phyloP scores from a whole-genome alignment of 2,888 invertebrate species.

The Rhagium mordax region DNA sequence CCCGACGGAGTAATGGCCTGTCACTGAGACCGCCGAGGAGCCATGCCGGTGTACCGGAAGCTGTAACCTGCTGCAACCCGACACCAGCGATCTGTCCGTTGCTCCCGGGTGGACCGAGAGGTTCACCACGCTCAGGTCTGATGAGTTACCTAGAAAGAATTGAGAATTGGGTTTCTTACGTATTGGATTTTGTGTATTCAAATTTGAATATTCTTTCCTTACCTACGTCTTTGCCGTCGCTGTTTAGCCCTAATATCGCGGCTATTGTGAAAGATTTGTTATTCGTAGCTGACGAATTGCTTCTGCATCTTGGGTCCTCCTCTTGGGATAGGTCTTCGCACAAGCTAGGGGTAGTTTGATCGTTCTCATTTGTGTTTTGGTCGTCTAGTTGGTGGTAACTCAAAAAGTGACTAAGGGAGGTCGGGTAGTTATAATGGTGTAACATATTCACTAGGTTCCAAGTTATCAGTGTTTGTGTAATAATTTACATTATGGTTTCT shows the following conservation, averaged over 20 bases:
- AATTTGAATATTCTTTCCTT: no score
- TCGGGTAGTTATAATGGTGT: constrained; percentile 68
- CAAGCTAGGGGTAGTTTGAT: constrained; percentile 58
- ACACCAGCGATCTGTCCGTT: constrained; percentile 57
- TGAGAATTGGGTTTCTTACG: no score
- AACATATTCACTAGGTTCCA: constrained; percentile 64
- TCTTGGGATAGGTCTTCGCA: constrained; percentile 64
- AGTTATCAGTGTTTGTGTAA: neutral
- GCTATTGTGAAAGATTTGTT: constrained; percentile 87
- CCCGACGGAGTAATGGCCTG: constrained; percentile 58
- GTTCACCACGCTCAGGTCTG: constrained; percentile 70
- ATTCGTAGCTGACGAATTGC: constrained; percentile 60
- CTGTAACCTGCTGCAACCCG: constrained; percentile 64
- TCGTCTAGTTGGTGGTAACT: constrained; percentile 67
- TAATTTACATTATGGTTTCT: constrained; percentile 1
- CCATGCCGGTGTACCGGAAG: constrained; percentile 63
- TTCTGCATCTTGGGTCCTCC: constrained; percentile 61
- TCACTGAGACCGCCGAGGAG: constrained; percentile 48
- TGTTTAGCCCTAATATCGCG: constrained; percentile 83
- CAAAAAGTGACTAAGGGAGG: constrained; percentile 66
- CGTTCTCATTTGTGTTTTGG: constrained; percentile 59
- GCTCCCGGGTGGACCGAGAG: constrained; percentile 72
- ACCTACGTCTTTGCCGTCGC: constrained; percentile 57
- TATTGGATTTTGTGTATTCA: no score
- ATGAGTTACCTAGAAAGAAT: constrained; percentile 48